Conservation (phyloP, 1,140 invertebrate genomes). For the Ips typographus region DNA sequence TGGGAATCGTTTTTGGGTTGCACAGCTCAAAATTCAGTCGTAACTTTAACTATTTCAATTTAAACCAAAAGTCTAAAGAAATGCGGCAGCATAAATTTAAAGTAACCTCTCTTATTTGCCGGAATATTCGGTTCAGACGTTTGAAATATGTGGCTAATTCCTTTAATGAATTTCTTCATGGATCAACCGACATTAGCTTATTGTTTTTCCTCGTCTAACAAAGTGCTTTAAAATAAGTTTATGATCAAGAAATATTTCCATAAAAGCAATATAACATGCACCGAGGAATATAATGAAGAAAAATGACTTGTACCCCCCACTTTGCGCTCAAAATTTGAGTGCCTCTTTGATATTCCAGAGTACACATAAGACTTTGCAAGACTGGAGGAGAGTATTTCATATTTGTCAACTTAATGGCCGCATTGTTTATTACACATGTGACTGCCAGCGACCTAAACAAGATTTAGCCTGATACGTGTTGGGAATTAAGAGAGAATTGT, state of each 20-base stretch:
- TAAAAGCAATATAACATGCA: too few species aligned
- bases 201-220: not conserved
- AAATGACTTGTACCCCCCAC: too few species aligned
- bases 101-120: not conserved
- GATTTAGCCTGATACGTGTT: constrained; percentile 32
- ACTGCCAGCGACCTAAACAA: constrained; percentile 28
- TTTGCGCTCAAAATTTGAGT: not conserved
- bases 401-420: constrained; percentile 31
- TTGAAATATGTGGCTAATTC: constrained; percentile 13
- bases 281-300: too few species aligned
- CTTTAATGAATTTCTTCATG: constrained; percentile 10
- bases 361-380: constrained; percentile 16
- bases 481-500: constrained; percentile 27
- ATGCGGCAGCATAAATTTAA: not conserved
- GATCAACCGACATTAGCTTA: constrained; percentile 8
- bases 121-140: constrained; percentile 3
- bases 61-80: not conserved
- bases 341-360: constrained; percentile 16
- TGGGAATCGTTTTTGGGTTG: not conserved
- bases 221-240: too few species aligned
- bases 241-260: too few species aligned
- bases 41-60: constrained; percentile 6
- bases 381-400: constrained; percentile 25
- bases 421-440: constrained; percentile 35
- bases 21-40: not conserved